These are phyloP conservation scores for Cydia strobilella DNA, from an alignment of 1,140 invertebrate species.

Conservation along the genomic window DNA sequence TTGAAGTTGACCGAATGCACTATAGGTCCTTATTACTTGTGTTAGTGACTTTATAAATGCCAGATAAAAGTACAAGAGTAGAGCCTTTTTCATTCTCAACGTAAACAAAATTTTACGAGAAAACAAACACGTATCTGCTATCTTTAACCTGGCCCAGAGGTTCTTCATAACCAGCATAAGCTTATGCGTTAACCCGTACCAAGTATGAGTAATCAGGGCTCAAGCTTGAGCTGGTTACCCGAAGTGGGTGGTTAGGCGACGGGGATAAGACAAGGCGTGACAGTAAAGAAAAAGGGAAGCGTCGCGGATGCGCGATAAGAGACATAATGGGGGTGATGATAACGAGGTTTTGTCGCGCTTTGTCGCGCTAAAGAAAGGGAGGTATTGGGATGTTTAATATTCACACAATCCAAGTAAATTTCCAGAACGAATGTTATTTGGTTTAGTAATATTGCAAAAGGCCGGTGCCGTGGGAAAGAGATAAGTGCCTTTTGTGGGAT, in stretches of 20 bases:
- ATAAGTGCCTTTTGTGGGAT: no score
- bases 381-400: no score
- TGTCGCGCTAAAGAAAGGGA: constrained; percentile 7
- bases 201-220: not conserved
- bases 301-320: constrained; percentile 77
- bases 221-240: not conserved
- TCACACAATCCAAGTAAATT: no score
- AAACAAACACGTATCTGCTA: constrained; percentile 61
- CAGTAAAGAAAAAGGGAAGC: constrained; percentile 75
- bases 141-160: constrained; percentile 59
- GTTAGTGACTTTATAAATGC: not conserved
- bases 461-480: no score
- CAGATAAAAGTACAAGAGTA: not conserved
- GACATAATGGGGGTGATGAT: constrained; percentile 77
- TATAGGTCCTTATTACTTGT: no score
- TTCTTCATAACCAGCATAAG: constrained; percentile 35
- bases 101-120: constrained; percentile 5
- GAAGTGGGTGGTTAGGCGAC: not conserved
- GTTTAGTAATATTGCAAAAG: no score
- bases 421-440: no score
- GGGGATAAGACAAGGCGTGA: constrained; percentile 58
- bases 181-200: not conserved
- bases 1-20: no score
- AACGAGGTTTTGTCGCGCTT: constrained; percentile 63
- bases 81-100: not conserved